phyloP scores from a whole-genome alignment of 2,113 vertebrate genomes.

The Cygnus buccinator region DNA sequence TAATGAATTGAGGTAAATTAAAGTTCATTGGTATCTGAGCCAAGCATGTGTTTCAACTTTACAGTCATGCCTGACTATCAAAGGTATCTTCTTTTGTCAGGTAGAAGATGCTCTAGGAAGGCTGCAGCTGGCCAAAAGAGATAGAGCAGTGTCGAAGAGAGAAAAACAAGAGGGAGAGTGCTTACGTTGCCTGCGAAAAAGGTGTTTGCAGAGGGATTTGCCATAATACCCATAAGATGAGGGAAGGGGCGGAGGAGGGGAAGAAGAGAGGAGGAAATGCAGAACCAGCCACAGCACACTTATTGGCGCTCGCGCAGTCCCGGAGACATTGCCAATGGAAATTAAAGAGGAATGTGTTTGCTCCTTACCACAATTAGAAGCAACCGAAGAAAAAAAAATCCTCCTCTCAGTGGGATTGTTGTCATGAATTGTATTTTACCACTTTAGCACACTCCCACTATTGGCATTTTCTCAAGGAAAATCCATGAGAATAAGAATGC shows the following conservation, averaged over 20 bases:
- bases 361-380: conserved; percentile 61
- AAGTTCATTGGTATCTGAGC: conserved; percentile 68
- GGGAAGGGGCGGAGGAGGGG: not conserved
- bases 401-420: conserved; percentile 24
- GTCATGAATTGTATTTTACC: conserved; percentile 59
- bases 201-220: conserved; percentile 33
- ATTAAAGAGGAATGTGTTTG: conserved; percentile 65
- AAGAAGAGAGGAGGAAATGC: not conserved
- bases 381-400: not conserved
- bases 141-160: conserved; percentile 50
- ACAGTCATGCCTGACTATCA: conserved; percentile 42
- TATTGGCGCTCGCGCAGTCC: conserved; percentile 33
- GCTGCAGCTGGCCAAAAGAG: conserved; percentile 67
- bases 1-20: conserved; percentile 68
- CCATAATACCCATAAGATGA: conserved; percentile 33
- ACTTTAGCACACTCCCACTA: conserved; percentile 1
- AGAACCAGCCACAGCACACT: conserved; percentile 16
- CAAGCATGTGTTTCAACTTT: conserved; percentile 40
- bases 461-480: conserved; percentile 10
- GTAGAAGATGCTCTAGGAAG: conserved; percentile 47
- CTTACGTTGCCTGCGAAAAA: not conserved
- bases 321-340: conserved; percentile 60
- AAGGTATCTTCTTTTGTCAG: conserved; percentile 74
- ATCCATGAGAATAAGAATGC: not conserved
- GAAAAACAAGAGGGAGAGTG: not conserved